These are phyloP conservation scores for Tragelaphus strepsiceros DNA, from an alignment of 2,113 vertebrate genomes.

Conservation along the genomic window DNA sequence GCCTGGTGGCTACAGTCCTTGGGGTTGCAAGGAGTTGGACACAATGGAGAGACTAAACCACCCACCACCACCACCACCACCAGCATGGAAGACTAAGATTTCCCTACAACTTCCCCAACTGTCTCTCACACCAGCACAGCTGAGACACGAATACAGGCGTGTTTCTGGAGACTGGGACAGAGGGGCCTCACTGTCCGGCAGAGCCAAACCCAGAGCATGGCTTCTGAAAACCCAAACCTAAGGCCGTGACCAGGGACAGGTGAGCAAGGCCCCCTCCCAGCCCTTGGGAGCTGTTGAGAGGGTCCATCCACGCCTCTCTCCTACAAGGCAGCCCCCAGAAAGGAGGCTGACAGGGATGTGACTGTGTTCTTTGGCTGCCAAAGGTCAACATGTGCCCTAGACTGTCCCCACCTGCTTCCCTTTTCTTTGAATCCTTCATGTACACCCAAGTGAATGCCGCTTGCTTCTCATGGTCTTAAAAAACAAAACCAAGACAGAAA, in stretches of 20 bases:
- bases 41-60: not conserved
- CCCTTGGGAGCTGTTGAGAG: rapidly evolving
- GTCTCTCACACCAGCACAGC: not conserved
- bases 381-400: not conserved
- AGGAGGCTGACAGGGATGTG: not conserved
- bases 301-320: rapidly evolving
- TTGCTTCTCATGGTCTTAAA: not conserved
- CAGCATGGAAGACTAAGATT: not conserved
- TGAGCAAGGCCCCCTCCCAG: not conserved
- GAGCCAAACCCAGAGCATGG: not conserved
- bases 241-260: not conserved
- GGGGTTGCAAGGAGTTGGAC: not conserved
- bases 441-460: not conserved
- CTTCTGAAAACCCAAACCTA: not conserved
- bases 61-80: not conserved
- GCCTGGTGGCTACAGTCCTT: not conserved
- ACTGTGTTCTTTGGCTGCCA: not conserved
- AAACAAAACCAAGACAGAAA: not conserved
- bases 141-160: not conserved
- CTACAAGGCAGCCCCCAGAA: rapidly evolving
- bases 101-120: not conserved
- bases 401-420: not conserved
- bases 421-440: not conserved
- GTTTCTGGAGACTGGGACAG: not conserved
- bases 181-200: not conserved